Evolutionary conservation across 2,888 invertebrate species (phyloP), one percentile per base, ranked within the genome.

Genomic region (Gastrophysa polygoni): DNA sequence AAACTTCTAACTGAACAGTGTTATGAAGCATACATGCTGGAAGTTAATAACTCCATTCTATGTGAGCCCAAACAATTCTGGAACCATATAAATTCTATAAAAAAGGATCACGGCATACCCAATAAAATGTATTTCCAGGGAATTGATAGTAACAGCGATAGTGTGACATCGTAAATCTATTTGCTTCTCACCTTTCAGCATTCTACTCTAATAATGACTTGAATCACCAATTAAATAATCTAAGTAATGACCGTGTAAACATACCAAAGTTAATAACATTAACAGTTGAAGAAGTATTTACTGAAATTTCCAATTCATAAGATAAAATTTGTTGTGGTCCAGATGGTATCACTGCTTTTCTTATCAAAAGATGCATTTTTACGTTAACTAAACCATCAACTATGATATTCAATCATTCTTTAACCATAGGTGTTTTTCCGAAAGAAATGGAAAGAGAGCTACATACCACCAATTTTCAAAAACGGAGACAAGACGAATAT

Each of bases 321-420:
- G 52, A 52, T 11, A 52, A 28, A 32, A 32, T 52, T 20, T 32
- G 34, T 32, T 34, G 34, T 16, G 52, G 52, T 14, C 34, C 14
- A 17, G 52, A 52, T 52, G 38, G 34, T 18, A 32, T 52, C n/a
- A 29, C 52, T 28, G 52, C 38, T 16, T 34, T 52, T 52, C 32
- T 52, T n/a, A 8, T 52, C 32, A 34, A 52, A 52, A 52, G 38
- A 34, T 52, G 52, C 38, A 20, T 52, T 32, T 52, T 32, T 28
- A 38, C 38, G 5, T 11, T 52, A 38, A 34, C 52, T 32, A 52
- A 52, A 34, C 34, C 24, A 20, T 48, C 16, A 17, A 24, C 48
- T n/a, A 17, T 18, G 24, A 48, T 48, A 20, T 48, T 48, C 48
- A 48, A 48, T 48, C n/a, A 24, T 14, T 48, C n/a, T 24, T 48